Evolutionary conservation across 2,797 vertebrate species (phyloP).

Genomic region (Xiphorhynchus erythropygius): DNA sequence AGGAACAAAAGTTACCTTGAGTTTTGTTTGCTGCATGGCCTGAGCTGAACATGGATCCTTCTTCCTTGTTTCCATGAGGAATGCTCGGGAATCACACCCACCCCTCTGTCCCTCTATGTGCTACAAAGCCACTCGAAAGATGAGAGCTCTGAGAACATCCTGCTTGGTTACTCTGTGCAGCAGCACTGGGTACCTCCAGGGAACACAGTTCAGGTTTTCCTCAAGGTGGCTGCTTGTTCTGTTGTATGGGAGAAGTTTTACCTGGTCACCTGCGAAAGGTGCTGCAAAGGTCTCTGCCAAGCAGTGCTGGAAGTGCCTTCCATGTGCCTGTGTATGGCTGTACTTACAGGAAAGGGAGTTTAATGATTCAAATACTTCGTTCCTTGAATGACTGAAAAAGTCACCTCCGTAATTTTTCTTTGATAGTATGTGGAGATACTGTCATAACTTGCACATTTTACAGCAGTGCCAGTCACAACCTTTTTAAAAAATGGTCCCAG

Average conservation of each 20-base stretch:
- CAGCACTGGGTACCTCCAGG: neutral
- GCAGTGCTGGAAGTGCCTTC: neutral
- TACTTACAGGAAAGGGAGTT: neutral
- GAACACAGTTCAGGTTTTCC: neutral
- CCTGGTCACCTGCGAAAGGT: neutral
- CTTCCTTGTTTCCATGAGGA: neutral
- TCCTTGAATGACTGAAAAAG: constrained; percentile 12
- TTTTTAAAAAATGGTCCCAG: neutral
- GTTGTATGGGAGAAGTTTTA: neutral
- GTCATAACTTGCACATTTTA: neutral
- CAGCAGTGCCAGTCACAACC: neutral
- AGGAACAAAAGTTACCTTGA: neutral
- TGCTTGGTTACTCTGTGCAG: neutral
- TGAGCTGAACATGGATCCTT: neutral
- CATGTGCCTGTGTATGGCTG: neutral
- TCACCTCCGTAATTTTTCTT: neutral
- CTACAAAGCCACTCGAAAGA: neutral
- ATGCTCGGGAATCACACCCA: neutral
- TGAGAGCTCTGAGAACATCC: neutral
- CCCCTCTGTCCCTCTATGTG: neutral
- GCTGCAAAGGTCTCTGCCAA: neutral
- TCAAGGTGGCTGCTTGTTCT: neutral
- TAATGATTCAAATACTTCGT: neutral
- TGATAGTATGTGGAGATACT: neutral
- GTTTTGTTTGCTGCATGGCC: neutral